phyloP scores from a whole-genome alignment of 2,888 invertebrate genomes.

The Tanypteryx hageni region DNA sequence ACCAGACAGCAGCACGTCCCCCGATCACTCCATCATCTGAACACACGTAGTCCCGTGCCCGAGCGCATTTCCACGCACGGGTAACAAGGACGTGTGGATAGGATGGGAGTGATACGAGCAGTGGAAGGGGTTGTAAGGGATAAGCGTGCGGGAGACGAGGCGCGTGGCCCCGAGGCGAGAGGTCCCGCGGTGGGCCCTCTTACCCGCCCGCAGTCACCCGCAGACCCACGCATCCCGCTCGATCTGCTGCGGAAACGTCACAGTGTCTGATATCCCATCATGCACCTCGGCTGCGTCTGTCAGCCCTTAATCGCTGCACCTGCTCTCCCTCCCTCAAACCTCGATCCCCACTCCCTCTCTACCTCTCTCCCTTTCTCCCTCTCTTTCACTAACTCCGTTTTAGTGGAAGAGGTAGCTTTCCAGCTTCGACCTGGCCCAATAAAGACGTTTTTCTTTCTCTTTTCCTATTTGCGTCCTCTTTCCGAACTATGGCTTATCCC shows the following conservation, averaged over 20 bases:
- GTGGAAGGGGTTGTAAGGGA: neutral
- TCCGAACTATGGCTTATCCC: no score
- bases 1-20: neutral
- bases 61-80: no score
- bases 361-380: no score
- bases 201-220: neutral
- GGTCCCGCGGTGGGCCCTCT: neutral
- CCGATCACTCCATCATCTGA: no score
- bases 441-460: no score
- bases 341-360: no score
- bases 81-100: neutral
- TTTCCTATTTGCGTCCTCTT: no score
- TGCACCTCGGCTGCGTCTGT: conserved; percentile 37
- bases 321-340: neutral
- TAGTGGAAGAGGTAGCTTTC: no score
- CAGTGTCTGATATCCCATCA: conserved; percentile 28
- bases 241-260: neutral
- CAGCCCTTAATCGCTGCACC: conserved; percentile 16
- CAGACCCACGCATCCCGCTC: neutral
- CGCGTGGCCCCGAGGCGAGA: neutral
- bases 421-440: no score
- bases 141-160: neutral
- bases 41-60: no score
- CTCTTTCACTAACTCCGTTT: no score
- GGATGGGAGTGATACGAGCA: neutral